Evolutionary conservation across 64 coral and sea anemone species (phyloP).

Genomic region (Montipora capricornis): DNA sequence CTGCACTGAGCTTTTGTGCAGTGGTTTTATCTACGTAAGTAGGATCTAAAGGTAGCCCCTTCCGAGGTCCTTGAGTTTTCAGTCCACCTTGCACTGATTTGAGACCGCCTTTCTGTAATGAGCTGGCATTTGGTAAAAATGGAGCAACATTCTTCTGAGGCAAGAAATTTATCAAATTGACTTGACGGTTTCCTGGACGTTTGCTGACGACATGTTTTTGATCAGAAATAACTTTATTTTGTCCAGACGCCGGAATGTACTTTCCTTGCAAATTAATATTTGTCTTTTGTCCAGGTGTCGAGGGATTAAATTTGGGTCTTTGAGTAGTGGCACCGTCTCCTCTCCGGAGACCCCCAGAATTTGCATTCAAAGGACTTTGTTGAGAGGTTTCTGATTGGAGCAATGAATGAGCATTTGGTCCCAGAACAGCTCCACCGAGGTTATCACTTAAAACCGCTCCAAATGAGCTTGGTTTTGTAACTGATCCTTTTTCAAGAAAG

Average conservation of each 20-base stretch:
- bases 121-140: not conserved
- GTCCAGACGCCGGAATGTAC: too few relatives aligned
- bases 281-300: too few relatives aligned
- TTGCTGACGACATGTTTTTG: not conserved
- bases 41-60: not conserved
- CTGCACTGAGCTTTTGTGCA: conserved; percentile 19
- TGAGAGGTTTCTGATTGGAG: not conserved
- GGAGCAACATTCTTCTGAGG: not conserved
- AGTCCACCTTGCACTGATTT: not conserved
- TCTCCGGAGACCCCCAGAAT: too few relatives aligned
- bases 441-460: conserved; percentile 52
- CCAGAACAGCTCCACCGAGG: conserved; percentile 26
- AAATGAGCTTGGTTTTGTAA: not conserved
- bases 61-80: not conserved
- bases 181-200: not conserved
- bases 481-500: not conserved
- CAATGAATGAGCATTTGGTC: conserved; percentile 37
- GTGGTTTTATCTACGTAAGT: not conserved
- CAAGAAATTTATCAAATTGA: not conserved
- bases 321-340: too few relatives aligned
- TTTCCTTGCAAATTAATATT: too few relatives aligned
- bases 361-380: not conserved
- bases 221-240: not conserved
- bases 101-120: not conserved
- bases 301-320: too few relatives aligned